A percentile compares a stretch with the other conserved stretches of the same genome.
Conservation (phyloP, 2,888 invertebrate species). For the Eupithecia subfuscata region DNA sequence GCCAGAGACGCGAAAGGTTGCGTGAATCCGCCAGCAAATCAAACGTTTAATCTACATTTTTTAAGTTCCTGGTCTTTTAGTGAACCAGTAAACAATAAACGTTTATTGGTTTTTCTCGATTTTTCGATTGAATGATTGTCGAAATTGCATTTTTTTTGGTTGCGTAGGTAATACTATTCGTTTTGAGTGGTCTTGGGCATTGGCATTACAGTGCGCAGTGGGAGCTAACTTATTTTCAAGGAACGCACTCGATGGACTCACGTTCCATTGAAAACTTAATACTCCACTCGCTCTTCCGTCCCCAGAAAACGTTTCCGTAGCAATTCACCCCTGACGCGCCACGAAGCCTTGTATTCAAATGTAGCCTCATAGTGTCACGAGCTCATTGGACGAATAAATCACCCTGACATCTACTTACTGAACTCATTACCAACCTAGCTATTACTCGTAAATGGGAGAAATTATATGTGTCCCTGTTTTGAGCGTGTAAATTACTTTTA, state of each 20-base stretch:
- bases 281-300: neutral
- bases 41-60: too few species aligned
- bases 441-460: neutral
- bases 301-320: neutral
- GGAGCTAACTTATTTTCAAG: neutral
- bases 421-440: constrained; percentile 22
- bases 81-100: too few species aligned
- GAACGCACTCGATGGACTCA: neutral
- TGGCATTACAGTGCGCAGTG: neutral
- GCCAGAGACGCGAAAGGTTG: neutral
- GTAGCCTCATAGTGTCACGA: constrained; percentile 11
- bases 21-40: too few species aligned
- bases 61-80: neutral
- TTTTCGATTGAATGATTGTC: too few species aligned
- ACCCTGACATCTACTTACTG: constrained; percentile 22
- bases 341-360: constrained; percentile 12
- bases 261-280: neutral
- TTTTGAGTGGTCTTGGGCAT: neutral
- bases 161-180: neutral
- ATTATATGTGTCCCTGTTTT: neutral
- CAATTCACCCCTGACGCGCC: neutral
- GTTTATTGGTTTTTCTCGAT: too few species aligned
- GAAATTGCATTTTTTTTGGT: too few species aligned
- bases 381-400: constrained; percentile 10
- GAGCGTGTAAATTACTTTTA: neutral